A percentile compares a stretch with the other conserved stretches of the same genome.
These are phyloP conservation scores for Myathropa florea DNA, from an alignment of 2,888 invertebrate species.

Conservation along the genomic window DNA sequence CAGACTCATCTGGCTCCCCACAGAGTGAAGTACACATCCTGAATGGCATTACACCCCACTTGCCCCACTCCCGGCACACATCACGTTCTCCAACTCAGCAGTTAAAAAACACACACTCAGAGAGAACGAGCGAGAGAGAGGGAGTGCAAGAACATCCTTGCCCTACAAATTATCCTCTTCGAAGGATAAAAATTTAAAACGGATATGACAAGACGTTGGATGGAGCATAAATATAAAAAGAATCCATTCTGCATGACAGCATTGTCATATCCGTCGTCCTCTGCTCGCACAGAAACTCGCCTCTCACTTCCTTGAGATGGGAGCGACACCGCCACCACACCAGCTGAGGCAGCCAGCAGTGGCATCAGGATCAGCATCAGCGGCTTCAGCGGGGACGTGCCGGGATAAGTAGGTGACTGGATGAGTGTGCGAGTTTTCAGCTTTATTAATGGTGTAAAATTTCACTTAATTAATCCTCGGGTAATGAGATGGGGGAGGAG, in stretches of 20 bases:
- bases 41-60: background rate
- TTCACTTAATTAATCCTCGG: constrained; percentile 62
- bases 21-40: background rate
- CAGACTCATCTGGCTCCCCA: background rate
- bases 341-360: background rate
- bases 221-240: background rate
- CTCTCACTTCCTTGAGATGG: no score
- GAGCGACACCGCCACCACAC: background rate
- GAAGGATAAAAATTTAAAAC: background rate
- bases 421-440: constrained; percentile 52
- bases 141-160: background rate
- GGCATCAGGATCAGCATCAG: background rate
- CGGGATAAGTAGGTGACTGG: constrained; percentile 23
- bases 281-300: no score
- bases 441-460: constrained; percentile 62
- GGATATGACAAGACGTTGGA: background rate
- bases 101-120: no score
- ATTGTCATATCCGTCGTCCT: background rate
- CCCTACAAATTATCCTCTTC: background rate
- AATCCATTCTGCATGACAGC: background rate
- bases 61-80: background rate
- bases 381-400: background rate
- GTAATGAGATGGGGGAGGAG: constrained; percentile 22
- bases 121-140: background rate
- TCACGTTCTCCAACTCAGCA: background rate